Evolutionary conservation across 2,797 vertebrate species (phyloP), one percentile per base, ranked within the genome.

Genomic region (Hippocampus kuda): DNA sequence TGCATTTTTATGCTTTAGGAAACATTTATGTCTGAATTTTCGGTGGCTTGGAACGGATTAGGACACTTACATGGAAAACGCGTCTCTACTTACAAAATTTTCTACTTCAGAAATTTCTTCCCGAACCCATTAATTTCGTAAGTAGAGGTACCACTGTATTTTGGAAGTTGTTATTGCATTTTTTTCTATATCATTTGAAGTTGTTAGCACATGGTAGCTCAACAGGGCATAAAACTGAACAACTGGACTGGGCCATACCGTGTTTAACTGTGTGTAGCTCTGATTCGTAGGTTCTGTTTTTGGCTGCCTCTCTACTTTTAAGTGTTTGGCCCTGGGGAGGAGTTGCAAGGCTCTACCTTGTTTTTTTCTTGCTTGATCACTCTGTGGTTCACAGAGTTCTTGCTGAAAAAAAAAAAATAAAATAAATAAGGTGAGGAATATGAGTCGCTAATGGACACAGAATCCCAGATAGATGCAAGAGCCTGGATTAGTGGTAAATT

Each of bases 401-500:
- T 79, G 74, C 30, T 68, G 73, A 26, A 16, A 46, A 24, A 5
- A 64, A 68, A 49, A 74, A 81, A 22, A 49, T 5, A 51, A 49
- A 51, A 7, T 13, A 46, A 80, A 74, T 70, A 77, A 78, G 70
- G 73, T 74, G 77, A 81, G 42, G 30, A 70, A 77, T 74, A 77
- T 74, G 70, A 75, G 71, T 66, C 53, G 72, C 75, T 84, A 85
- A 87, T 83, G 78, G 83, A 69, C 67, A 59, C 81, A 75, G 73
- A 77, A 77, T 79, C 69, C 30, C 73, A 72, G 79, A 80, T 68
- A 77, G 79, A 85, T 77, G 81, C 75, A 78, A 76, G 81, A 72
- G 79, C 77, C 78, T 76, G 80, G 84, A 85, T 87, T 82, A 81
- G 75, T 75, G 76, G 65, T 68, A 79, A 85, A 87, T 86, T 82